Base-by-base conservation (phyloP, 2,888 invertebrate species). In the Dyspetes luteomarginatus region DNA sequence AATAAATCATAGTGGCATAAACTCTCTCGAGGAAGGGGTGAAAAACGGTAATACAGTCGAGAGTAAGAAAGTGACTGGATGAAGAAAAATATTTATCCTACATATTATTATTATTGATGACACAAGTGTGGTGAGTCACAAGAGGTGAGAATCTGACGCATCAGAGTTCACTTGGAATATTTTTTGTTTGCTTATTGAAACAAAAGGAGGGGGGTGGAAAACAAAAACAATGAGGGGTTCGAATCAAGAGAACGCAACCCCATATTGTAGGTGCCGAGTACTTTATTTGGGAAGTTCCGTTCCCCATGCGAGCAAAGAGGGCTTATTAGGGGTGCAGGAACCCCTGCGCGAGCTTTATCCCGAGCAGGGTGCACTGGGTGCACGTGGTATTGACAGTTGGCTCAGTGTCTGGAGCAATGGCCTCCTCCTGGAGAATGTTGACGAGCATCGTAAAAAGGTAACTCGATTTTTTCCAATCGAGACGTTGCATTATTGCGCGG, bases 401-500 rank as follows among this genome's bases (percentile, higher is more conserved):
- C 94, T 99, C 71, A 98, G 98, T 86, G 98, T 99, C 67, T 98
- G 98, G 97, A 97, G 97, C 83, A 98, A 98, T 91, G 99, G 99
- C 64, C 95, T 99, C 84, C 92, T 97, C 62, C 92, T 99, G 85
- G 98, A 99, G 93, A 99, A 99, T 92, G 97, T 98, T 36, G 98
- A 98, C 92, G 98, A 98, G 93, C 96, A 97, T 91, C 96, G 97
- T 82, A 97, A 98, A 92, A 96, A 98, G 92, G 97, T 98, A 83
- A 98, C 98, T 50, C 94, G 98, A 87, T 98, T 99, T 93, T 98
- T 98, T 91, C 98, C 98, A 3, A 98, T 99, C 87, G 97, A 98
- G 90, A 96, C 97, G 81, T 93, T 98, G 88, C 98, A 98, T 90
- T 99, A 99, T 90, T 98, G 98, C 92, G 98, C 98, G 12, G 98